Percentiles rank a stretch among this genome's conserved stretches.
Conservation (phyloP, 2,113 vertebrate genomes). For the Anguilla japonica region DNA sequence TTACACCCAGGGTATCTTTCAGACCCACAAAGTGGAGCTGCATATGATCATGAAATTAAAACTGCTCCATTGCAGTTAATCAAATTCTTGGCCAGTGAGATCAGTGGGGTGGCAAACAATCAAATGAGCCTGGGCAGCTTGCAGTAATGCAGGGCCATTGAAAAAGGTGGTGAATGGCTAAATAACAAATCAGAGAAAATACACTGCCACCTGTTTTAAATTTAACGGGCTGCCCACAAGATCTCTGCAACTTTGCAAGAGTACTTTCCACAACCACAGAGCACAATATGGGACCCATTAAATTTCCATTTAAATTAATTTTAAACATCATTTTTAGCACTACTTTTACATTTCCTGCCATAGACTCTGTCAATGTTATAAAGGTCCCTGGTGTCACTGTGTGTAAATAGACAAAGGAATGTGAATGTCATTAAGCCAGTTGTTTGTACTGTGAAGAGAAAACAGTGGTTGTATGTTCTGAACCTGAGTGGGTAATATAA, state of each 20-base stretch:
- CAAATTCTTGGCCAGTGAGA: not conserved
- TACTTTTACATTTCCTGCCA: not conserved
- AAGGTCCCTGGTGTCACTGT: not conserved
- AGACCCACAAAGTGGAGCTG: not conserved
- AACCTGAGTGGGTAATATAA: too few relatives aligned
- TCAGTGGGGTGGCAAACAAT: not conserved
- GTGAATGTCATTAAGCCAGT: not conserved
- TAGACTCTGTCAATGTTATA: not conserved
- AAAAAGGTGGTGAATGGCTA: not conserved
- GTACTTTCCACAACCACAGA: not conserved
- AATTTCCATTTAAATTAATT: too few relatives aligned
- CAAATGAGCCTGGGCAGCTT: not conserved
- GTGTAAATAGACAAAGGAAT: not conserved
- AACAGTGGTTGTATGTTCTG: too few relatives aligned
- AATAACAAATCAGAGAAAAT: not conserved
- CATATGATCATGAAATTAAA: not conserved
- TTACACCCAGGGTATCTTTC: not conserved
- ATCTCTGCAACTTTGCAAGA: not conserved
- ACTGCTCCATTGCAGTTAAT: not conserved
- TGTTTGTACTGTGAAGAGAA: too few relatives aligned
- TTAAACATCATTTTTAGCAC: not conserved
- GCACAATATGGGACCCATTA: too few relatives aligned
- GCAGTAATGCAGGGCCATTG: not conserved
- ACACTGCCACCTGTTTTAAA: not conserved
- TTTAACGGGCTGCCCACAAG: not conserved